Percentiles rank a stretch among this genome's conserved stretches.
Conservation (phyloP, 2,797 vertebrate genomes). For the Sebastes taczanowskii region DNA sequence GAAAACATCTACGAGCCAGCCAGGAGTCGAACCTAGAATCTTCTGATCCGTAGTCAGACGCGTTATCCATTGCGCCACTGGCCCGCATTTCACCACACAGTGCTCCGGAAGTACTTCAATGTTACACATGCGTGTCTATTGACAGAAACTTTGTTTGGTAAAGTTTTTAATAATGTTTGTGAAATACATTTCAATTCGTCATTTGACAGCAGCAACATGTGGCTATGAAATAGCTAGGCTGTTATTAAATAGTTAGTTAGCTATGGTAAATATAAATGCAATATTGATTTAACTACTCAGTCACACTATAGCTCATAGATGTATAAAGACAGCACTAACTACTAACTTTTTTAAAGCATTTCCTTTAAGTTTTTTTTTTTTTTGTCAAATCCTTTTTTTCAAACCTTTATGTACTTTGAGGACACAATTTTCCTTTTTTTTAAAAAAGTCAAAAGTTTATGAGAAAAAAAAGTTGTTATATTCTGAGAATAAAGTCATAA, state of each 20-base stretch:
- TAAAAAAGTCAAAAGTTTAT: no score
- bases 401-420: background rate
- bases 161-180: no score
- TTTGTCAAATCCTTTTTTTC: background rate
- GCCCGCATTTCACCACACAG: background rate
- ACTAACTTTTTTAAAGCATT: no score
- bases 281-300: background rate
- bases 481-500: no score
- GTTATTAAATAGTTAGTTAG: background rate
- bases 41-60: constrained; percentile 78
- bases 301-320: background rate
- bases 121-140: no score
- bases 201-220: no score
- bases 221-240: no score
- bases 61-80: constrained; percentile 76
- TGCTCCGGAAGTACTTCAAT: no score
- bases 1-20: constrained; percentile 54
- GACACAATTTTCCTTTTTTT: background rate
- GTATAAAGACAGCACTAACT: no score
- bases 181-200: no score
- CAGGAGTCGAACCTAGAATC: constrained; percentile 78
- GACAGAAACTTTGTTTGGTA: no score
- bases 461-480: no score
- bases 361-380: background rate
- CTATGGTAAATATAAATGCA: background rate